A percentile compares a stretch with the other conserved stretches of the same genome.
Conservation (phyloP, 2,797 vertebrate genomes). For the Gila robusta region DNA sequence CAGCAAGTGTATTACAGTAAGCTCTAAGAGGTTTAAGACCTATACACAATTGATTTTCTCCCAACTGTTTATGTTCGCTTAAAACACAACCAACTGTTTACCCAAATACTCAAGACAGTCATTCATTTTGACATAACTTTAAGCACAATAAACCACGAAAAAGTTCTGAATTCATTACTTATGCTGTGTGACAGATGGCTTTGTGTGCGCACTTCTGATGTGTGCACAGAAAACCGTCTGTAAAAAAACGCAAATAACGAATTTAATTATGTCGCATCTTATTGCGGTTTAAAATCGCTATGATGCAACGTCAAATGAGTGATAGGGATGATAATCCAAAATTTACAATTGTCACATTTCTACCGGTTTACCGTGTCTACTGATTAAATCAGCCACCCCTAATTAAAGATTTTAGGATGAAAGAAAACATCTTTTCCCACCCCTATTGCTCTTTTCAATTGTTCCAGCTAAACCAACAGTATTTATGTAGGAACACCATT, state of each 20-base stretch:
- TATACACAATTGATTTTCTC: not conserved
- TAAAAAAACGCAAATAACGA: not conserved
- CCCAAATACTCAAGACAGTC: not conserved
- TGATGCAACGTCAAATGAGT: not conserved
- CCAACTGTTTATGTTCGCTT: not conserved
- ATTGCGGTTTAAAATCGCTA: not conserved
- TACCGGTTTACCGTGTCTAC: not conserved
- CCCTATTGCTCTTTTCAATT: not conserved
- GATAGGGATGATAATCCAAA: not conserved
- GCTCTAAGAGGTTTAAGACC: not conserved
- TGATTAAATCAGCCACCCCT: not conserved
- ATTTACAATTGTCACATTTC: not conserved
- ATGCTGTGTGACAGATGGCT: not conserved
- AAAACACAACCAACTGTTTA: not conserved
- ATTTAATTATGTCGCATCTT: not conserved
- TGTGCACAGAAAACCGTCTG: not conserved
- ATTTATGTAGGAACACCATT: constrained; percentile 25
- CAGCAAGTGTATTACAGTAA: not conserved
- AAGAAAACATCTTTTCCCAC: not conserved
- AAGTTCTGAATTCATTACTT: not conserved
- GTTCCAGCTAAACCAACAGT: not conserved
- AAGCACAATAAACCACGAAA: not conserved
- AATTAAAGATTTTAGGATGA: constrained; percentile 22
- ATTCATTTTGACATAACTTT: not conserved
- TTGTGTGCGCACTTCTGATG: not conserved